These are phyloP conservation scores for Cancer borealis DNA, from an alignment of 2,888 invertebrate species.

Conservation along the genomic window DNA sequence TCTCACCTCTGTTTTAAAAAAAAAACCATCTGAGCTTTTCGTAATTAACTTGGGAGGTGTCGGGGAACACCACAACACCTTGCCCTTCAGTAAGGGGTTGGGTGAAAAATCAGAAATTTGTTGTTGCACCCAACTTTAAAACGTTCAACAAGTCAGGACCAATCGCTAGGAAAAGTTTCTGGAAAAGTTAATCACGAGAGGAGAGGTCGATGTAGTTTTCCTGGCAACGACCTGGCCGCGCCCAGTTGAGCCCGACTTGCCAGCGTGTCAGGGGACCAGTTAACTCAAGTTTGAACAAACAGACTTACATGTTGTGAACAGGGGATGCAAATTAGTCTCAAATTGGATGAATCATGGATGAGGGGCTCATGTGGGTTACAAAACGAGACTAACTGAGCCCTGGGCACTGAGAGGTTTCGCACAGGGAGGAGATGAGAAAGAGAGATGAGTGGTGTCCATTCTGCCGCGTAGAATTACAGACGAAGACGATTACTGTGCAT, in stretches of 20 bases:
- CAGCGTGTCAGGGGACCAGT: not conserved
- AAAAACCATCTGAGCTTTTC: not conserved
- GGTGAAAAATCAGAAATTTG: not conserved
- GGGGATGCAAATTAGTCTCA: not conserved
- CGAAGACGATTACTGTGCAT: not conserved
- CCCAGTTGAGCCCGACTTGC: not conserved
- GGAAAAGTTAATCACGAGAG: not conserved
- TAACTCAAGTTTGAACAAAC: not conserved
- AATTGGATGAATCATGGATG: slow-evolving; percentile 20
- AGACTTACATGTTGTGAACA: slow-evolving; percentile 20
- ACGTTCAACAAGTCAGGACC: not conserved
- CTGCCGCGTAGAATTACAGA: not conserved
- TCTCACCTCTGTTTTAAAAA: no score
- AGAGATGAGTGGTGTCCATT: no score
- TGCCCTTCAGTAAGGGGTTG: no score
- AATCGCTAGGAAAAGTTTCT: not conserved
- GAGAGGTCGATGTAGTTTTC: not conserved
- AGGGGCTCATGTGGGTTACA: not conserved
- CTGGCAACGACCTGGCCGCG: not conserved
- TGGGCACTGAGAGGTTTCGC: not conserved
- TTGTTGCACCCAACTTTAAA: slow-evolving; percentile 5
- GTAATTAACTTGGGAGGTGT: not conserved
- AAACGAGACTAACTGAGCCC: not conserved
- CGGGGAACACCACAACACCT: not conserved
- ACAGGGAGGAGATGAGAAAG: not conserved